Evolutionary conservation across 2,797 vertebrate genomes (phyloP), one percentile per base, ranked within the genome.

Genomic region (Microhierax caerulescens): DNA sequence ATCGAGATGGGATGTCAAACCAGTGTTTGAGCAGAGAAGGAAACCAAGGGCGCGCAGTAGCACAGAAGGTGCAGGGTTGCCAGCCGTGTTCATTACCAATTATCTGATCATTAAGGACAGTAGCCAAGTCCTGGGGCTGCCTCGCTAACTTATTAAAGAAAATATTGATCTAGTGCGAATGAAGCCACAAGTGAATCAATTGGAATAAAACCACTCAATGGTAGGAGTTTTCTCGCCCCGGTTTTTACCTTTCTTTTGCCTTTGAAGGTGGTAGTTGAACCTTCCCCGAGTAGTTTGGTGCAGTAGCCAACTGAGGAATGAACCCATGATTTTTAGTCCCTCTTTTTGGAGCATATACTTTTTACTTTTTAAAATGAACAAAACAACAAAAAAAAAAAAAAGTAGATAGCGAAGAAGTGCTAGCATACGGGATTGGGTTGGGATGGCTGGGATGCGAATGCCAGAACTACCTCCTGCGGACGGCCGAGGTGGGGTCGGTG

Each of bases 391-490:
- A 45, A 32, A 24, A 72, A 45, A 57, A 47, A 30, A 19, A 76
- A 61, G 45, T 96, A 97, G 95, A 7, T 97, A 97, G 94, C 30
- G 7, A 70, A 93, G 73, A 91, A 87, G 95, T 85, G 95, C 88
- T 96, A 96, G 96, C 15, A 43, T 82, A 63, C 13, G 85, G 95
- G 96, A 17, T 85, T 63, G 93, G 93, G 92, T 82, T 86, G 93
- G 96, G 87, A 72, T 87, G 93, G 91, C 92, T 86, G 69, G 93
- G 94, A 63, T 86, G 53, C 53, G 48, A 68, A 73, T 69, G 91
- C 96, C 97, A 96, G 92, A 97, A 97, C 98, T 98, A 98, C 98
- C 98, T 98, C 98, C 97, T 90, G 94, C 61, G 36, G 81, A 37
- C 54, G 41, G 94, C 89, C 70, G 11, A 88, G 94, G 88, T 43